phyloP scores from a whole-genome alignment of 2,797 vertebrate genomes.

The Lagothrix lagotricha region DNA sequence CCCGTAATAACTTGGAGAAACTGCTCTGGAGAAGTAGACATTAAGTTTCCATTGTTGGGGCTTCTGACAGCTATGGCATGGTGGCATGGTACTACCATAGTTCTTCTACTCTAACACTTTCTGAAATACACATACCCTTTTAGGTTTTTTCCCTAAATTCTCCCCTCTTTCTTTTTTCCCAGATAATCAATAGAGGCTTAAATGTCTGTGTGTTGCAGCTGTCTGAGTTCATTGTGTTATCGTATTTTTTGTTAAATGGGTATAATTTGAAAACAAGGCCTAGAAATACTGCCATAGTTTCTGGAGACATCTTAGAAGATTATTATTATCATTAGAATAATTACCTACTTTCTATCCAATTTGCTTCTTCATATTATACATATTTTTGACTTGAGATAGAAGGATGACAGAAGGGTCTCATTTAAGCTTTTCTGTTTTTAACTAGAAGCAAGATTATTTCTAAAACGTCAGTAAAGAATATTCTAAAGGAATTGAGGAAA shows the following conservation, averaged over 20 bases:
- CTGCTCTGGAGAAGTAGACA: not conserved
- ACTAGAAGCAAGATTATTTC: slow-evolving; percentile 27
- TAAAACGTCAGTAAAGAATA: slow-evolving; percentile 18
- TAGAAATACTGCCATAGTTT: not conserved
- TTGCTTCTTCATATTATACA: not conserved
- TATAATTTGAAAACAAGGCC: not conserved
- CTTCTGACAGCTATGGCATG: not conserved
- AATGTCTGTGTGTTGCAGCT: not conserved
- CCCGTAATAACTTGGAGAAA: not conserved
- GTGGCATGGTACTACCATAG: not conserved
- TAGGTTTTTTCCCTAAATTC: not conserved
- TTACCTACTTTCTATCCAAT: slow-evolving; percentile 7
- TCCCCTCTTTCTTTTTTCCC: not conserved
- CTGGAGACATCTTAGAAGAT: not conserved
- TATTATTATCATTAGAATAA: not conserved
- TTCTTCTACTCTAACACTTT: not conserved
- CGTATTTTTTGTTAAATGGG: not conserved
- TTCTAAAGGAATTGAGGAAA: not conserved
- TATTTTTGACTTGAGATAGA: slow-evolving; percentile 7
- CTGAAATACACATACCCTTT: not conserved
- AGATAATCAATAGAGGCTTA: not conserved
- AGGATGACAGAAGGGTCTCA: not conserved
- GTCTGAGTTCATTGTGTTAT: not conserved
- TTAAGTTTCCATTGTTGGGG: not conserved
- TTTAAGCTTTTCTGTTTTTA: slow-evolving; percentile 47